Conservation (phyloP, 2,888 invertebrate species). For the Metacarcinus magister region DNA sequence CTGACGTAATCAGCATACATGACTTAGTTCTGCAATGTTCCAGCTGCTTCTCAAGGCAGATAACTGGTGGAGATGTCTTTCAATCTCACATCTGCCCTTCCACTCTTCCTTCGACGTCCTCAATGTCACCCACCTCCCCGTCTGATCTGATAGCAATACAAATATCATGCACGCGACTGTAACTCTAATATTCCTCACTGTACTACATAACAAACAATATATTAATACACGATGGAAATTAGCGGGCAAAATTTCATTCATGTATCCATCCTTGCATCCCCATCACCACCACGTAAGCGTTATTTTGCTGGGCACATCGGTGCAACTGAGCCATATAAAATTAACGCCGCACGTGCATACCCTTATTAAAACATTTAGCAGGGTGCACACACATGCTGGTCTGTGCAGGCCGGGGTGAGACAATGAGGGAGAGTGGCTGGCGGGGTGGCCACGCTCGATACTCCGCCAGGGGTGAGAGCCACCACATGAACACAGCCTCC, state of each 20-base stretch:
- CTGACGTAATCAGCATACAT: background rate
- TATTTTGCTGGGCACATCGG: background rate
- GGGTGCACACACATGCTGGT: slow-evolving; percentile 43
- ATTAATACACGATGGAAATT: background rate
- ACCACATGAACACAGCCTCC: slow-evolving; percentile 16
- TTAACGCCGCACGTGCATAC: slow-evolving; percentile 29
- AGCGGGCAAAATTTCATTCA: background rate
- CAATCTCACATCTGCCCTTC: background rate
- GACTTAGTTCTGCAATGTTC: background rate
- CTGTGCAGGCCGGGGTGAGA: slow-evolving; percentile 30
- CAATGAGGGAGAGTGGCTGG: slow-evolving; percentile 40
- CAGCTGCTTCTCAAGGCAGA: background rate
- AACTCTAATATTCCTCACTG: background rate
- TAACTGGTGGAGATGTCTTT: background rate
- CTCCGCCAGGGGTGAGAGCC: slow-evolving; percentile 23
- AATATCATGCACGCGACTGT: background rate
- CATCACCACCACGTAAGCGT: background rate
- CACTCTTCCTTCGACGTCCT: background rate
- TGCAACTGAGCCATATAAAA: background rate
- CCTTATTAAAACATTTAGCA: slow-evolving; percentile 46
- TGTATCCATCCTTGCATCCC: background rate
- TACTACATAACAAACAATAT: background rate
- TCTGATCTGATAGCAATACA: background rate
- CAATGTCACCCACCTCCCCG: background rate
- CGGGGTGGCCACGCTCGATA: slow-evolving; percentile 7